These are phyloP conservation scores for Piezodorus guildinii DNA, from an alignment of 1,140 invertebrate species.

Conservation along the genomic window DNA sequence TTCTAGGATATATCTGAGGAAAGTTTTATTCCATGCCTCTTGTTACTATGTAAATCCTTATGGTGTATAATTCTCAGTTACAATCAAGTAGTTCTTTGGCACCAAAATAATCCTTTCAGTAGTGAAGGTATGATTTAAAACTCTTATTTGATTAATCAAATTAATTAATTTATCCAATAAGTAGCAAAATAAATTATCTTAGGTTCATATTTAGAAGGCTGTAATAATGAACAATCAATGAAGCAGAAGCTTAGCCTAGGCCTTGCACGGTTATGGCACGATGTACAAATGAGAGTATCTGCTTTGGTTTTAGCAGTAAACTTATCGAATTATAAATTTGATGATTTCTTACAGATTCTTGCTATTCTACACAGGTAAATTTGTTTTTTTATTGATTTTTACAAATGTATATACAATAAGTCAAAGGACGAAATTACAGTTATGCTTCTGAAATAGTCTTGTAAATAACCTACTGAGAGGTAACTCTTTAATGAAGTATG, in stretches of 20 bases:
- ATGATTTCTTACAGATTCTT: conserved; percentile 86
- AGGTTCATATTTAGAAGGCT: conserved; percentile 45
- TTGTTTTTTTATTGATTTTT: no score
- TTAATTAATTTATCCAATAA: neutral
- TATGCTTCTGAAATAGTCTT: no score
- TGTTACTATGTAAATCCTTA: conserved; percentile 68
- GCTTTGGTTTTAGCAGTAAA: conserved; percentile 62
- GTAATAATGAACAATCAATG: conserved; percentile 43
- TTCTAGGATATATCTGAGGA: conserved; percentile 53
- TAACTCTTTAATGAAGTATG: no score
- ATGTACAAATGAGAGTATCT: conserved; percentile 84
- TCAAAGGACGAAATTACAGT: no score
- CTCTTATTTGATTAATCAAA: neutral
- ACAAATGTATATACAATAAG: no score
- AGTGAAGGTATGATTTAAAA: conserved; percentile 20
- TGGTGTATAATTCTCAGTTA: conserved; percentile 75
- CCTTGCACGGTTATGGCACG: conserved; percentile 78
- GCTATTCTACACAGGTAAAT: conserved; percentile 66
- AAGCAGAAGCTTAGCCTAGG: conserved; percentile 78
- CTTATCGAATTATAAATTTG: conserved; percentile 77
- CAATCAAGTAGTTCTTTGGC: conserved; percentile 68
- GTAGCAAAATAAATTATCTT: conserved; percentile 8
- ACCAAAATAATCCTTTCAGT: conserved; percentile 38
- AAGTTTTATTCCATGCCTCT: conserved; percentile 67
- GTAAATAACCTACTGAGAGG: no score